Conservation (phyloP, 2,113 vertebrate genomes). For the Sylvilagus bachmani region DNA sequence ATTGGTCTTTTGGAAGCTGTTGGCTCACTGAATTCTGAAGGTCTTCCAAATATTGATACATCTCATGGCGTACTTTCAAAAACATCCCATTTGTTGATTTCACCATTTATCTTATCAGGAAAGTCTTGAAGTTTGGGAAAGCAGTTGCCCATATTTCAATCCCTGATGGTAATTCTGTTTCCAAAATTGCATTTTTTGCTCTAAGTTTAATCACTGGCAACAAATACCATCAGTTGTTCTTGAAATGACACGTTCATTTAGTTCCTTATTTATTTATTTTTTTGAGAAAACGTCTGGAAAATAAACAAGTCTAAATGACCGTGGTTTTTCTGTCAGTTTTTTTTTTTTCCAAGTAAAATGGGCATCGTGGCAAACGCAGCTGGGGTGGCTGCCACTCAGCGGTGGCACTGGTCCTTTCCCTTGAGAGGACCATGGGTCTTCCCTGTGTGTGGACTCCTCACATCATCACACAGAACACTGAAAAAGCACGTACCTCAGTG, state of each 20-base stretch:
- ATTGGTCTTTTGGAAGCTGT: slow-evolving; percentile 9
- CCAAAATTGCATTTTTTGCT: slow-evolving; percentile 45
- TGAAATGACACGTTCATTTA: slow-evolving; percentile 42
- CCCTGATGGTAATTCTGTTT: not conserved
- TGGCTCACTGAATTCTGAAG: slow-evolving; percentile 2
- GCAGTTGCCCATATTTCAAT: not conserved
- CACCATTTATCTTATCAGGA: not conserved
- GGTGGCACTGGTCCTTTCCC: not conserved
- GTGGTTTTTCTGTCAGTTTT: slow-evolving; percentile 48
- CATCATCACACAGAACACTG: not conserved
- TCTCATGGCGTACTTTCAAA: slow-evolving; percentile 18
- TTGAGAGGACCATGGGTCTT: not conserved
- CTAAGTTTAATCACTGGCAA: slow-evolving; percentile 27
- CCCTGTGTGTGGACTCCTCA: not conserved
- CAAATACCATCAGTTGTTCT: slow-evolving; percentile 38
- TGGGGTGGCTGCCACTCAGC: not conserved
- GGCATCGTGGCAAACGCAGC: not conserved
- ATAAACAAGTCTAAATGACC: slow-evolving; percentile 28
- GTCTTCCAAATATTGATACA: slow-evolving; percentile 21
- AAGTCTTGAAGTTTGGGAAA: not conserved
- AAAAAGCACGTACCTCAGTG: not conserved
- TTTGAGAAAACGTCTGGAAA: slow-evolving; percentile 39
- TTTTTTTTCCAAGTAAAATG: slow-evolving; percentile 49
- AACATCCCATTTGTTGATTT: slow-evolving; percentile 15
- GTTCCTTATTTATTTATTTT: not conserved